phyloP scores from a whole-genome alignment of 2,113 vertebrate species.

The Orthonyx spaldingii region DNA sequence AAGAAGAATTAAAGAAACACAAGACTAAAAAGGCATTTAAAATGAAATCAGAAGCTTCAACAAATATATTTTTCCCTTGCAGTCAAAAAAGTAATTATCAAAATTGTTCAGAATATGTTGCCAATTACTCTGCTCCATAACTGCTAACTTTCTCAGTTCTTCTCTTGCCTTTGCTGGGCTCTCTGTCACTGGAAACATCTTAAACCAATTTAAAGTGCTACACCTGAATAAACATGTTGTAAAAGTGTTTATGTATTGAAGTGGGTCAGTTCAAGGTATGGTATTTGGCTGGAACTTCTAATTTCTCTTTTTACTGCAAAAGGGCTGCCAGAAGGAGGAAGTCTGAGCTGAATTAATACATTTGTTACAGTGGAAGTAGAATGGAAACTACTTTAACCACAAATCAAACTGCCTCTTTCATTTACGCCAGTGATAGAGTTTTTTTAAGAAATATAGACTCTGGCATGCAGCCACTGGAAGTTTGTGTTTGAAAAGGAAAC shows the following conservation, averaged over 20 bases:
- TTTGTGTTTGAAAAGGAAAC: conserved; percentile 77
- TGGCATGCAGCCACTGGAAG: conserved; percentile 72
- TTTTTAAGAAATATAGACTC: conserved; percentile 80
- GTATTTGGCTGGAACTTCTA: conserved; percentile 83
- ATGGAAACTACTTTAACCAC: conserved; percentile 82
- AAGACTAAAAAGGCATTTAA: conserved; percentile 68
- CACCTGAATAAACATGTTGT: conserved; percentile 88
- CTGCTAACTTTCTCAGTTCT: conserved; percentile 71
- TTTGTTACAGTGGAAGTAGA: conserved; percentile 85
- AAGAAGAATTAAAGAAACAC: conserved; percentile 51
- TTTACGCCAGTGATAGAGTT: conserved; percentile 80
- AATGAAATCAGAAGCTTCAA: conserved; percentile 70
- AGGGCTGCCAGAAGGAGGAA: conserved; percentile 81
- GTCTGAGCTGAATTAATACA: conserved; percentile 87
- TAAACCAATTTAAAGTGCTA: conserved; percentile 85
- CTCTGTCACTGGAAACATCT: conserved; percentile 83
- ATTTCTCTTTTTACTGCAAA: conserved; percentile 83
- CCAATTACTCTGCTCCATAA: conserved; percentile 70
- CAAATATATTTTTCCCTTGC: conserved; percentile 65
- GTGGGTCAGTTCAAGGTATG: conserved; percentile 87
- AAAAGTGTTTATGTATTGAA: conserved; percentile 88
- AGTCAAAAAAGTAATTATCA: conserved; percentile 62
- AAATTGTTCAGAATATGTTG: conserved; percentile 69
- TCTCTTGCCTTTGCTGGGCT: conserved; percentile 62
- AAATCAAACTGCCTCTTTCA: conserved; percentile 85